Conservation (phyloP, 2,888 invertebrate genomes). For the Melinaea menophilus region DNA sequence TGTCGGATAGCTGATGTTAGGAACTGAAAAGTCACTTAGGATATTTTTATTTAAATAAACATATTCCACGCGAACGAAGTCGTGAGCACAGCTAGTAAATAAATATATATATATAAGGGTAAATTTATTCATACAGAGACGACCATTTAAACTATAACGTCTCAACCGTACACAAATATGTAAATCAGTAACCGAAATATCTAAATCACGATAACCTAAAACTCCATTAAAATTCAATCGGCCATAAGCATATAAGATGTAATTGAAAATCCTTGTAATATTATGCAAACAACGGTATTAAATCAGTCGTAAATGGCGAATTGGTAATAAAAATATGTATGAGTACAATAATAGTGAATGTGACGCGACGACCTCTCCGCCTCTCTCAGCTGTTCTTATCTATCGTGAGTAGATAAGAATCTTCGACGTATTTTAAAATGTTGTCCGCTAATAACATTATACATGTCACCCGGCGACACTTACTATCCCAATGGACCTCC, state of each 20-base stretch:
- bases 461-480: constrained; percentile 61
- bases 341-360: constrained; percentile 51
- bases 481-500: constrained; percentile 62
- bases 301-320: constrained; percentile 61
- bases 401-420: constrained; percentile 57
- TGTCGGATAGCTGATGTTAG: too few species aligned
- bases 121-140: constrained; percentile 1
- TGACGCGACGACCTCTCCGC: constrained; percentile 42
- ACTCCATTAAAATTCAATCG: constrained; percentile 59
- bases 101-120: not conserved
- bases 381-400: constrained; percentile 46
- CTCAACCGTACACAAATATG: constrained; percentile 5
- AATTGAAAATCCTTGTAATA: constrained; percentile 61
- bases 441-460: constrained; percentile 48
- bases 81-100: too few species aligned
- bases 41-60: too few species aligned
- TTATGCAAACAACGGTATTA: constrained; percentile 61
- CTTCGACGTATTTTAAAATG: constrained; percentile 65
- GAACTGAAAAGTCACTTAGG: too few species aligned
- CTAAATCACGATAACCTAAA: constrained; percentile 50
- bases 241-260: constrained; percentile 50
- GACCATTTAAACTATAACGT: not conserved
- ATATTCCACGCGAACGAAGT: too few species aligned
- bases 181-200: constrained; percentile 28
- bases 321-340: constrained; percentile 53